Conservation (phyloP, 2,797 vertebrate genomes). For the Pseudocheirus occidentalis region DNA sequence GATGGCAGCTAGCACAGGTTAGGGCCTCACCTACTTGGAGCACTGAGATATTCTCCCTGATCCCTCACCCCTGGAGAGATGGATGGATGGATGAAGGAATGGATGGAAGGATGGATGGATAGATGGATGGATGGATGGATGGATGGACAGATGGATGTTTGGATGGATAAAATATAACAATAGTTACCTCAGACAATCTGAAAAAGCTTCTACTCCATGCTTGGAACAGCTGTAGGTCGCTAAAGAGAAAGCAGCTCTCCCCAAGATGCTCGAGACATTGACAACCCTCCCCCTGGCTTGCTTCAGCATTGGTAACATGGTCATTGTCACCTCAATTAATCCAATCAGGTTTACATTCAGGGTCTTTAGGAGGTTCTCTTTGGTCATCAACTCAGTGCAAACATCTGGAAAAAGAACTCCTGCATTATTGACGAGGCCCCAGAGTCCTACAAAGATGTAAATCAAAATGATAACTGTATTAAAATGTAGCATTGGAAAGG, state of each 20-base stretch:
- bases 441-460: slow-evolving; percentile 64
- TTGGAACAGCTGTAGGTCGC: slow-evolving; percentile 67
- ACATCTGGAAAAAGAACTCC: fast-evolving
- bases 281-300: slow-evolving; percentile 72
- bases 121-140: not conserved
- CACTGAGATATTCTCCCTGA: not conserved
- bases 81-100: not conserved
- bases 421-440: slow-evolving; percentile 70
- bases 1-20: not conserved
- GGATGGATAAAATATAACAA: not conserved
- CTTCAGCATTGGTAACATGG: slow-evolving; percentile 69
- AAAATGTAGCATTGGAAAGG: not conserved
- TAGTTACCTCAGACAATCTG: slow-evolving; percentile 75
- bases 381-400: slow-evolving; percentile 40
- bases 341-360: slow-evolving; percentile 73
- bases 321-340: slow-evolving; percentile 53
- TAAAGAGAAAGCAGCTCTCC: slow-evolving; percentile 32
- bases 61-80: not conserved
- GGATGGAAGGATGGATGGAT: too few species aligned
- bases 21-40: not conserved
- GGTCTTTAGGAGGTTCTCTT: not conserved
- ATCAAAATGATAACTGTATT: slow-evolving; percentile 1
- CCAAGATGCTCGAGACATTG: slow-evolving; percentile 67
- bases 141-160: not conserved
- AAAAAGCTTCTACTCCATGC: slow-evolving; percentile 75